A percentile compares a stretch with the other conserved stretches of the same genome.
phyloP scores from a whole-genome alignment of 2,113 vertebrate species.

The Periophthalmus modestus region DNA sequence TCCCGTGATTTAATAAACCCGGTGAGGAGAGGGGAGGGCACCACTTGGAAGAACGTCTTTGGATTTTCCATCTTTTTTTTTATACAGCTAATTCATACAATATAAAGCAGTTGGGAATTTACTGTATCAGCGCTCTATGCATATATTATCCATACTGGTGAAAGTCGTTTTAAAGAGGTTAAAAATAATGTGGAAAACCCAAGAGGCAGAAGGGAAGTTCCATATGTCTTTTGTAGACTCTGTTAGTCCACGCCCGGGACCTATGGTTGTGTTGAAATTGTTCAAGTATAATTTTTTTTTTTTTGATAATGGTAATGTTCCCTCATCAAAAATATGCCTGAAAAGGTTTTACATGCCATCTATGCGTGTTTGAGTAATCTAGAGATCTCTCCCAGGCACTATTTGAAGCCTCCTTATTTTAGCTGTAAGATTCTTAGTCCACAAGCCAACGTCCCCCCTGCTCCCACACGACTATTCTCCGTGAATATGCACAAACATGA shows the following conservation, averaged over 20 bases:
- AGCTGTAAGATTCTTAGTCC: too few species aligned
- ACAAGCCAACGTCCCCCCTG: too few species aligned
- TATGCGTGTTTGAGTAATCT: too few species aligned
- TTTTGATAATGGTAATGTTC: too few species aligned
- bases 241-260: neutral
- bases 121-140: neutral
- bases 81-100: slow-evolving; percentile 2
- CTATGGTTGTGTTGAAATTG: too few species aligned
- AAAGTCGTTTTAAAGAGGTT: neutral
- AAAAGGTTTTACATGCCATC: too few species aligned
- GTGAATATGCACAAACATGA: too few species aligned
- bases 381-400: too few species aligned
- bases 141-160: neutral
- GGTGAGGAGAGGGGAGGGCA: neutral
- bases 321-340: too few species aligned
- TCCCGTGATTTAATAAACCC: slow-evolving; percentile 66
- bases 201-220: neutral
- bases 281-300: too few species aligned
- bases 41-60: slow-evolving; percentile 20
- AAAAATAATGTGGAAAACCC: slow-evolving; percentile 2
- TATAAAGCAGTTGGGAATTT: slow-evolving; percentile 6
- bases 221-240: neutral
- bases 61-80: slow-evolving; percentile 3
- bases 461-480: too few species aligned
- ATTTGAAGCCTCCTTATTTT: too few species aligned